A percentile compares a stretch with the other conserved stretches of the same genome.
phyloP scores from a whole-genome alignment of 2,113 vertebrate genomes.

The Dicentrarchus labrax region DNA sequence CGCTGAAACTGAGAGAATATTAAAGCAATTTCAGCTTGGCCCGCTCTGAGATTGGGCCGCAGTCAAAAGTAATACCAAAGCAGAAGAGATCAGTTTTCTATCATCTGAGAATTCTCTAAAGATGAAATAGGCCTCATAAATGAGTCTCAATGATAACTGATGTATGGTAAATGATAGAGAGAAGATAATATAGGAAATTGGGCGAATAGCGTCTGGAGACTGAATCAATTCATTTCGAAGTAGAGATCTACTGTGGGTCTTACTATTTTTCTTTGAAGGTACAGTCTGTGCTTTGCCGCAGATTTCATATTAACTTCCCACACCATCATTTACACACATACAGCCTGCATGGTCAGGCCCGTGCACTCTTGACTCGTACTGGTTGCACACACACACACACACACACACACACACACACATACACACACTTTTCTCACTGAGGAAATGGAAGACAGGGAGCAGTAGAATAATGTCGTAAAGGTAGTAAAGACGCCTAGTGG shows the following conservation, averaged over 20 bases:
- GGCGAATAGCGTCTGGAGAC: constrained; percentile 78
- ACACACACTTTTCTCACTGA: neutral
- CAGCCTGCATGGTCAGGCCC: constrained; percentile 25
- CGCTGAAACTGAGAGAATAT: constrained; percentile 76
- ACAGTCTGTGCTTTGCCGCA: constrained; percentile 69
- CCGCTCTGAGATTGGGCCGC: constrained; percentile 72
- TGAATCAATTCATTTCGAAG: constrained; percentile 83
- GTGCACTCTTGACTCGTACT: neutral
- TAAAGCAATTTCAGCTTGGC: constrained; percentile 77
- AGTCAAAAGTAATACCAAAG: constrained; percentile 78
- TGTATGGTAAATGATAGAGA: constrained; percentile 80
- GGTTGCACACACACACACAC: constrained; percentile 7
- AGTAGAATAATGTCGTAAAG: neutral
- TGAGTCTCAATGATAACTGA: constrained; percentile 81
- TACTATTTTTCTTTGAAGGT: constrained; percentile 64
- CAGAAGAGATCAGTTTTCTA: constrained; percentile 83
- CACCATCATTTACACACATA: constrained; percentile 61
- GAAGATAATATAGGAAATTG: constrained; percentile 80
- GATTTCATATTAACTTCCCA: constrained; percentile 78
- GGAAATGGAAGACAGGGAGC: constrained; percentile 42
- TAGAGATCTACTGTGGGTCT: constrained; percentile 67
- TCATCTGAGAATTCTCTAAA: constrained; percentile 77
- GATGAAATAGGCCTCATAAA: constrained; percentile 81
- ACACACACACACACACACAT: neutral
- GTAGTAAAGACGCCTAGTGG: constrained; percentile 21